A percentile compares a stretch with the other conserved stretches of the same genome.
phyloP scores from a whole-genome alignment of 23 tunicate genomes.

The Ascidia mentula region DNA sequence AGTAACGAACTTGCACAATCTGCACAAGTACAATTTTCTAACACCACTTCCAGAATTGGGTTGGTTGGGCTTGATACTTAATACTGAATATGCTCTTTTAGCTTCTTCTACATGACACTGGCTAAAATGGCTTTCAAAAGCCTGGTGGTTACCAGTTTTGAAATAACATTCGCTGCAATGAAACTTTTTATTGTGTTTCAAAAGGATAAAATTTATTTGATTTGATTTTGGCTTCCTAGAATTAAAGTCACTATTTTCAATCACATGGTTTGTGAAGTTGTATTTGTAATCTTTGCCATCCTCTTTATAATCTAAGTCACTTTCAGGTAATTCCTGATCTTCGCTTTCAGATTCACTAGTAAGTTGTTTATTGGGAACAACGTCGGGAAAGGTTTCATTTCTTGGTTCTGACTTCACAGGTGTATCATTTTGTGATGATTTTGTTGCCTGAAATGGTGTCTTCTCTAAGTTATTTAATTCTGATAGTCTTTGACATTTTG shows the following conservation, averaged over 20 bases:
- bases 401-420: too few species aligned
- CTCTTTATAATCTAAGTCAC: too few species aligned
- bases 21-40: slow-evolving; percentile 13
- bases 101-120: neutral
- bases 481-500: neutral
- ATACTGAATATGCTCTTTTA: neutral
- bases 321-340: too few species aligned
- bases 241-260: neutral
- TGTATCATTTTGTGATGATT: too few species aligned
- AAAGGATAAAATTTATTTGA: neutral
- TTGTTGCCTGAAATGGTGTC: too few species aligned
- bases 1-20: slow-evolving; percentile 10
- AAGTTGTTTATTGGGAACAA: too few species aligned
- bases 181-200: slow-evolving; percentile 5
- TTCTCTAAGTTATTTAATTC: neutral
- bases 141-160: slow-evolving; percentile 18
- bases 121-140: slow-evolving; percentile 16
- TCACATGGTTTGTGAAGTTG: too few species aligned
- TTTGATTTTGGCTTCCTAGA: neutral
- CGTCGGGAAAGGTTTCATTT: too few species aligned
- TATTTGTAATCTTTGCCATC: too few species aligned
- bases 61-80: neutral
- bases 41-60: neutral
- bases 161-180: slow-evolving; percentile 35
- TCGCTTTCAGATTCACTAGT: too few species aligned